phyloP scores from a whole-genome alignment of 2,113 vertebrate genomes.

The Cisticola juncidis region DNA sequence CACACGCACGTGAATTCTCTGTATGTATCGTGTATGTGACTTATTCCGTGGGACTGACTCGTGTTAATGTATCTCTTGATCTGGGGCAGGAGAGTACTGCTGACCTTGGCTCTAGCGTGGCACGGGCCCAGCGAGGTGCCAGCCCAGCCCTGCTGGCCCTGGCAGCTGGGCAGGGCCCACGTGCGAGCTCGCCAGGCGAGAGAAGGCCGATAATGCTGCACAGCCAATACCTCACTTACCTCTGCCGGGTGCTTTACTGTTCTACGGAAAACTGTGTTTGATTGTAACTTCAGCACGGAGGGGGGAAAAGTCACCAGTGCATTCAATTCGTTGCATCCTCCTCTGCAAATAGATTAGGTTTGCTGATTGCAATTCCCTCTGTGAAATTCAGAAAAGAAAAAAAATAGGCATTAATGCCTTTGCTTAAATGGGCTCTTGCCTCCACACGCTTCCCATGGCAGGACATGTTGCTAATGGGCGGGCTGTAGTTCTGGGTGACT shows the following conservation, averaged over 20 bases:
- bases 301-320: background rate
- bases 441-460: conserved; percentile 17
- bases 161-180: background rate
- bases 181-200: background rate
- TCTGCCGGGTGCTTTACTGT: conserved; percentile 64
- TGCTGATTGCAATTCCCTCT: conserved; percentile 44
- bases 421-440: conserved; percentile 53
- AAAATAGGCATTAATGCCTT: conserved; percentile 52
- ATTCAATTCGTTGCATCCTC: conserved; percentile 39
- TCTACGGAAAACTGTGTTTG: conserved; percentile 59
- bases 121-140: conserved; percentile 12
- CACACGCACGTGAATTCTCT: conserved; percentile 75
- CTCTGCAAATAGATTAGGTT: conserved; percentile 51
- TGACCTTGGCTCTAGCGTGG: conserved; percentile 79
- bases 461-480: background rate
- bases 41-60: conserved; percentile 79
- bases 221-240: conserved; percentile 74
- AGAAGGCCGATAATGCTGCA: conserved; percentile 55
- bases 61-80: conserved; percentile 84
- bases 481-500: conserved; percentile 33
- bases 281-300: conserved; percentile 48
- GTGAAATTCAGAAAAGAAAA: conserved; percentile 35
- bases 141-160: background rate
- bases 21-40: conserved; percentile 79
- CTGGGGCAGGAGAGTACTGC: conserved; percentile 72